Percentiles rank a stretch among this genome's conserved stretches.
Conservation (phyloP, 1,140 invertebrate species). For the Microplitis demolitor region DNA sequence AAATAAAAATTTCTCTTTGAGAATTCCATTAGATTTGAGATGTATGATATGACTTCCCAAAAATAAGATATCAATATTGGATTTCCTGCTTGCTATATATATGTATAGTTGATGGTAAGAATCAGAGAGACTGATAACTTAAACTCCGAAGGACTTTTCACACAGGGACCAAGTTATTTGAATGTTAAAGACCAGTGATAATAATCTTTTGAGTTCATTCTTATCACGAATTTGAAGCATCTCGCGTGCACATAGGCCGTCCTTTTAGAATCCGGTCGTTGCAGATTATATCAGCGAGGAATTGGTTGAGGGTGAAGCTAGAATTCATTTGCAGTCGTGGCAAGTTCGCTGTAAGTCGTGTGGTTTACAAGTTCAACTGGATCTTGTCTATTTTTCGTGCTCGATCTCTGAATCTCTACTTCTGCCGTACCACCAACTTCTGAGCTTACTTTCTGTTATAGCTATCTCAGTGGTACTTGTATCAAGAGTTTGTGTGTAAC, state of each 20-base stretch:
- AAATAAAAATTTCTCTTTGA: too few relatives aligned
- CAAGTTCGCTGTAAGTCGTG: not conserved
- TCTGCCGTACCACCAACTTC: not conserved
- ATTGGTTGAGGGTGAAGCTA: not conserved
- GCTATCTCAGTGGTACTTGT: not conserved
- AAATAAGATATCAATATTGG: not conserved
- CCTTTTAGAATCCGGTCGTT: not conserved
- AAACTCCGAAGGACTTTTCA: not conserved
- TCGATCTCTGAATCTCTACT: not conserved
- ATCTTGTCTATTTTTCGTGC: not conserved
- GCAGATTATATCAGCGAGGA: conserved; percentile 4
- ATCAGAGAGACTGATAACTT: not conserved
- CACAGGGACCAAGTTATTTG: not conserved
- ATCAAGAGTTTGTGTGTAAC: not conserved
- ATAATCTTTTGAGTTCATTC: not conserved
- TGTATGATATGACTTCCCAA: too few relatives aligned
- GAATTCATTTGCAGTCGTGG: conserved; percentile 8
- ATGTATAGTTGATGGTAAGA: not conserved
- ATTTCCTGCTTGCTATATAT: not conserved
- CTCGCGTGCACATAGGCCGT: not conserved
- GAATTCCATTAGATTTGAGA: too few relatives aligned
- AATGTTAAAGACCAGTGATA: not conserved
- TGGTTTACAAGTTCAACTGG: not conserved
- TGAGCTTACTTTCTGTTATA: too few relatives aligned
- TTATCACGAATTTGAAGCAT: not conserved